Evolutionary conservation across 2,888 invertebrate species (phyloP).

Genomic region (Noctua fimbriata): DNA sequence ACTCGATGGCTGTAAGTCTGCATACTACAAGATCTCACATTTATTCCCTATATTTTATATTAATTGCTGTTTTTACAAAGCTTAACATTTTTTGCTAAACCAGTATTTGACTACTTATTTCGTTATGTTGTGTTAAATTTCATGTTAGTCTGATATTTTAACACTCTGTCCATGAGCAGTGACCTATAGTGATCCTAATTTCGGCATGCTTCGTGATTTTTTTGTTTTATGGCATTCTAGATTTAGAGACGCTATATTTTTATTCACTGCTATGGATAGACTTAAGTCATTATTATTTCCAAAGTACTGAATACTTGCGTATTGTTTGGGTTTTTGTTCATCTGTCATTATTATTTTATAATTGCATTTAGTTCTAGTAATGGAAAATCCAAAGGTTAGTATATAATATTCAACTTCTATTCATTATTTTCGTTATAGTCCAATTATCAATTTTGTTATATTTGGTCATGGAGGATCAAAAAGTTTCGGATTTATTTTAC

Average conservation of each 20-base stretch:
- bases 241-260: conserved; percentile 75
- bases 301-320: conserved; percentile 87
- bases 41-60: conserved; percentile 90
- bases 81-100: conserved; percentile 90
- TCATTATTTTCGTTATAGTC: conserved; percentile 76
- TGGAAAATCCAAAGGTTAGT: conserved; percentile 90
- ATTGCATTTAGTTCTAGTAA: conserved; percentile 90
- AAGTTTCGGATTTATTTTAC: conserved; percentile 71
- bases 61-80: conserved; percentile 90
- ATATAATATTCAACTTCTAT: conserved; percentile 80
- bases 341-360: conserved; percentile 83
- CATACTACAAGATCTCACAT: conserved; percentile 91
- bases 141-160: conserved; percentile 87
- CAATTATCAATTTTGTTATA: conserved; percentile 77
- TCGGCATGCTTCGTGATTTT: conserved; percentile 80
- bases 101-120: conserved; percentile 89
- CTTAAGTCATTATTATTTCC: conserved; percentile 87
- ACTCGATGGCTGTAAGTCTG: conserved; percentile 90
- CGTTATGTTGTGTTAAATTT: conserved; percentile 88
- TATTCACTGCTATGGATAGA: conserved; percentile 85
- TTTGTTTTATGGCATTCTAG: conserved; percentile 81
- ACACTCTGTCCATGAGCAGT: conserved; percentile 83
- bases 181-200: conserved; percentile 78
- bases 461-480: conserved; percentile 77
- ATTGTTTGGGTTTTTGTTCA: conserved; percentile 84